Percentiles rank a stretch among this genome's conserved stretches.
Evolutionary conservation across 2,113 vertebrate genomes (phyloP).

Genomic region (Corythornis cristatus): DNA sequence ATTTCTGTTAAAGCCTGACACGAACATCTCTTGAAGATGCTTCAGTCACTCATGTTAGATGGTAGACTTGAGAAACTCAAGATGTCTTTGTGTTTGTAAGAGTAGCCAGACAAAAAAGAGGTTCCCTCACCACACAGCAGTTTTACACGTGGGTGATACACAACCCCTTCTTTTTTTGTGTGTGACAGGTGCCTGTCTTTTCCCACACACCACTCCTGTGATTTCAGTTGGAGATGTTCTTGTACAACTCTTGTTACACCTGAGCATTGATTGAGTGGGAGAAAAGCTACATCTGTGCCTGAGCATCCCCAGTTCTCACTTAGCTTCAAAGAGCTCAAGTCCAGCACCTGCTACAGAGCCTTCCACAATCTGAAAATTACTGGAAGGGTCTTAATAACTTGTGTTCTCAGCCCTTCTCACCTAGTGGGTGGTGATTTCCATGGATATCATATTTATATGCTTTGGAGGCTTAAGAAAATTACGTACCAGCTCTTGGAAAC

Average conservation of each 20-base stretch:
- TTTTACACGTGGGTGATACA: not conserved
- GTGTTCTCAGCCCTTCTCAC: not conserved
- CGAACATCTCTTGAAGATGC: not conserved
- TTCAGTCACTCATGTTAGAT: not conserved
- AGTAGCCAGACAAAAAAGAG: not conserved
- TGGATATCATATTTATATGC: not conserved
- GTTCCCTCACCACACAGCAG: not conserved
- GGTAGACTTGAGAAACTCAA: not conserved
- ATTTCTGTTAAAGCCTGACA: not conserved
- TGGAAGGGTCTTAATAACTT: not conserved
- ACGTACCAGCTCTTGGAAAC: not conserved
- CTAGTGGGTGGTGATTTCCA: not conserved
- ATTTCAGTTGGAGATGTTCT: not conserved
- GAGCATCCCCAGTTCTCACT: not conserved
- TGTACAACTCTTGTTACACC: not conserved
- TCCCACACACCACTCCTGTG: not conserved
- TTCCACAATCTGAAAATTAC: not conserved
- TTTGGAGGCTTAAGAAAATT: not conserved
- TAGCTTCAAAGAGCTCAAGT: not conserved
- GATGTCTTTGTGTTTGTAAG: not conserved
- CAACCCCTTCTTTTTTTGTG: not conserved
- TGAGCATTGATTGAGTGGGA: not conserved
- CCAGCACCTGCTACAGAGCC: fast-evolving
- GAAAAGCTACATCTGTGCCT: not conserved
- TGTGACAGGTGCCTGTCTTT: not conserved